Evolutionary conservation across 2,797 vertebrate genomes (phyloP), one percentile per base, ranked within the genome.

Genomic region (Xerus rutilus): DNA sequence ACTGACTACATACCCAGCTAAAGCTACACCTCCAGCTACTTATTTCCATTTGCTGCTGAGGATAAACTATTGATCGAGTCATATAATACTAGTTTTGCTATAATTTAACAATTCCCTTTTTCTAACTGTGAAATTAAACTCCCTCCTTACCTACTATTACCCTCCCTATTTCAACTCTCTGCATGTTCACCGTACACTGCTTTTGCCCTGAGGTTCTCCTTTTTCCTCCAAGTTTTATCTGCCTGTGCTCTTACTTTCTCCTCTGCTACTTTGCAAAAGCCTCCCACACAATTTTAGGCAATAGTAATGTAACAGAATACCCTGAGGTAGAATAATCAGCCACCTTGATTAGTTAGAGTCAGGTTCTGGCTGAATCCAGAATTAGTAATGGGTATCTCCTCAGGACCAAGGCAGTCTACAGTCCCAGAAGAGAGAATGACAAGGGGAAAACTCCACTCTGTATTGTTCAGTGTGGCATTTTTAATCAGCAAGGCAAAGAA

Each of bases 401-500:
- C 39, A 59, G 67, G 87, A 96, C 81, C 85, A 76, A 70, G 69
- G 87, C 89, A 72, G 78, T 84, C 52, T 82, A 57, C n/a, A 93
- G 74, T 32, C 84, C 88, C 78, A 57, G 39, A 88, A 84, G 47
- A 90, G 45, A 70, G 83, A 95, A 87, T 93, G 77, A 59, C 35
- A 83, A 83, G 92, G 54, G 62, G 49, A 35, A 90, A 87, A 83
- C 54, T 35, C 54, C 64, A 74, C 28, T 89, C 52, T 1, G 59
- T 92, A 85, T 70, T 47, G 76, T 54, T 90, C 39, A 94, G 82
- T 57, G 90, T 77, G 85, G 95, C 85, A 72, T 92, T 92, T 98
- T 97, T 96, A 97, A 98, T 96, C 92, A 94, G 95, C 94, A 97
- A 94, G 93, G 95, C 89, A 94, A 93, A 97, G 96, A 96, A 96